These are phyloP conservation scores for Chrysogorgia sp. DNA, from an alignment of 92 coral and sea anemone genomes.

Conservation along the genomic window DNA sequence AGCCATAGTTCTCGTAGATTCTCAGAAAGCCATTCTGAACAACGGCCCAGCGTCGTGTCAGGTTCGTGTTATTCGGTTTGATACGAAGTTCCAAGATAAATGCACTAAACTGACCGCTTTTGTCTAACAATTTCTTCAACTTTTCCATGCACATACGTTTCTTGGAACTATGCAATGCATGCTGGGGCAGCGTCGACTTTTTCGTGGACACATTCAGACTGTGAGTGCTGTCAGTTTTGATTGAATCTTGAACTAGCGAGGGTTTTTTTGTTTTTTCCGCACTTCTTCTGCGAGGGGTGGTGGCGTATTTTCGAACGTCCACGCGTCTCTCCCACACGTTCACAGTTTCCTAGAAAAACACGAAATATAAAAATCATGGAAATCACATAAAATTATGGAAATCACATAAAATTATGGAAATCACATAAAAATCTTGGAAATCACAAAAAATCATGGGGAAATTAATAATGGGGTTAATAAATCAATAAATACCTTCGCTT, in stretches of 20 bases:
- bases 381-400: background rate
- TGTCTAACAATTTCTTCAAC: conserved; percentile 26
- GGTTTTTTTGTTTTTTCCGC: background rate
- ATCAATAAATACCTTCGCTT: background rate
- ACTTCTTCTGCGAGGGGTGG: conserved; percentile 23
- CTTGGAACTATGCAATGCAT: conserved; percentile 10
- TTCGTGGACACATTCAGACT: conserved; percentile 1
- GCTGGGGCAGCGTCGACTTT: conserved; percentile 3
- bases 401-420: background rate
- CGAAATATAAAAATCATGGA: background rate
- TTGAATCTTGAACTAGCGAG: background rate
- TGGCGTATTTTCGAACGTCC: conserved; percentile 2
- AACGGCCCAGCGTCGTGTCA: conserved; percentile 43
- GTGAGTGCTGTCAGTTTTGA: background rate
- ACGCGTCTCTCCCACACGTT: conserved; percentile 20
- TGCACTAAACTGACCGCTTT: conserved; percentile 32
- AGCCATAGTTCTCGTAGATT: conserved; percentile 70
- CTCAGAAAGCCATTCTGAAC: conserved; percentile 68
- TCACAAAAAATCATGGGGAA: no score
- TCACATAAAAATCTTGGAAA: background rate
- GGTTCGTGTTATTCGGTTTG: conserved; percentile 22
- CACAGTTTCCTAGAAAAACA: background rate
- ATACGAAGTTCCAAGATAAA: conserved; percentile 23
- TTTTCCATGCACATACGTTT: conserved; percentile 21
- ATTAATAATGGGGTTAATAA: background rate